Evolutionary conservation across 2,113 vertebrate species (phyloP), one percentile per base, ranked within the genome.

Genomic region (Hyla sarda): DNA sequence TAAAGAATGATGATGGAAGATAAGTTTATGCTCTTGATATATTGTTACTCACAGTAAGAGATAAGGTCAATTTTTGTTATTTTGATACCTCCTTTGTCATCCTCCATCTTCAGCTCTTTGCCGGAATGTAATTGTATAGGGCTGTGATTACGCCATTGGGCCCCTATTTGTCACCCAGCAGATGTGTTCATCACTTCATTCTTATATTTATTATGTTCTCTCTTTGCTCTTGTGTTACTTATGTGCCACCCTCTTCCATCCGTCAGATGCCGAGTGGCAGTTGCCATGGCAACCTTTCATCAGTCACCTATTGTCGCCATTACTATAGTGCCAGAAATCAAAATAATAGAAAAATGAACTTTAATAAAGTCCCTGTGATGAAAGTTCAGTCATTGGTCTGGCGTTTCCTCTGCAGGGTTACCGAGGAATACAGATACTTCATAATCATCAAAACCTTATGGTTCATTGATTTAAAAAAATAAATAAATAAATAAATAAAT

Each of bases 321-420:
- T 16, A 34, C 21, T 71, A 1, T 41, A 30, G 77, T 79, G 52
- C 77, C 32, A 58, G 54, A 79, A 60, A 79, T 79, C 52, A 79
- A 79, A 79, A 79, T 79, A 79, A 79, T 78, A 58, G 32, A 58
- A 79, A 54, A 79, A 60, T 56, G 21, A 79, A 16, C 54, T n/a
- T 56, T 79, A 79, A 79, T 79, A 41, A 79, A 79, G 54, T n/a
- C 28, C 14, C 48, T 60, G 52, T n/a, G 54, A 37, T 41, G 34
- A 79, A 60, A 56, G 41, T 60, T 41, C 54, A n/a, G 32, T n/a
- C 37, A 6, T 1, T 32, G 1, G 54, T 1, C 52, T 41, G 21
- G 7, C 28, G 2, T 58, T n/a, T 1, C 14, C 30, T 13, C 23
- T 19, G 17, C 76, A 34, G 50, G 48, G 28, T 54, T 23, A 12